These are phyloP conservation scores for Xerus inauris DNA, from an alignment of 2,113 vertebrate species.

Conservation along the genomic window DNA sequence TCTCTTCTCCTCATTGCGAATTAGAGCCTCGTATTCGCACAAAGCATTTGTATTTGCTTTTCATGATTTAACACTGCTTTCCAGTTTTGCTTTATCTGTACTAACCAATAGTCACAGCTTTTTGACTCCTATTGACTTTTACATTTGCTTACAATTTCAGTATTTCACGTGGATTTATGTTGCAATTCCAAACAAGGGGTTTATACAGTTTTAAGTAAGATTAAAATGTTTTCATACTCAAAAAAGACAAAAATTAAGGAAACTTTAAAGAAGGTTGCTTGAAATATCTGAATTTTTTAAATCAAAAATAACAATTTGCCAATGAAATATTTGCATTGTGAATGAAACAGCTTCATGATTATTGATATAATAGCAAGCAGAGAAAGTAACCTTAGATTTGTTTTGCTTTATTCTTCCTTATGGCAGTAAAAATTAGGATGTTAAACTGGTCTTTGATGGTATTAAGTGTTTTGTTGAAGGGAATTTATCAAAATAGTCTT, in stretches of 20 bases:
- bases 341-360: not conserved
- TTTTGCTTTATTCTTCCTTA: conserved; percentile 19
- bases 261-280: not conserved
- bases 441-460: not conserved
- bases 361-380: not conserved
- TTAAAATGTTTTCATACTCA: conserved; percentile 37
- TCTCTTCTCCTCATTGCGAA: conserved; percentile 27
- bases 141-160: conserved; percentile 2
- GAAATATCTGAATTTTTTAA: not conserved
- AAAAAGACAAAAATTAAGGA: not conserved
- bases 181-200: not conserved
- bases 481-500: conserved; percentile 54
- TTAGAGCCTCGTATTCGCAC: conserved; percentile 21
- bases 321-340: not conserved
- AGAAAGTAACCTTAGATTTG: not conserved
- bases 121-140: conserved; percentile 14
- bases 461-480: not conserved
- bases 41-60: conserved; percentile 41
- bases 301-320: not conserved
- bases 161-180: not conserved
- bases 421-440: not conserved
- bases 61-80: not conserved
- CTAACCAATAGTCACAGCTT: not conserved
- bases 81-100: not conserved
- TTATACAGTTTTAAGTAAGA: not conserved